Evolutionary conservation across 2,888 invertebrate species (phyloP).

Genomic region (Trissonchulus sp.): DNA sequence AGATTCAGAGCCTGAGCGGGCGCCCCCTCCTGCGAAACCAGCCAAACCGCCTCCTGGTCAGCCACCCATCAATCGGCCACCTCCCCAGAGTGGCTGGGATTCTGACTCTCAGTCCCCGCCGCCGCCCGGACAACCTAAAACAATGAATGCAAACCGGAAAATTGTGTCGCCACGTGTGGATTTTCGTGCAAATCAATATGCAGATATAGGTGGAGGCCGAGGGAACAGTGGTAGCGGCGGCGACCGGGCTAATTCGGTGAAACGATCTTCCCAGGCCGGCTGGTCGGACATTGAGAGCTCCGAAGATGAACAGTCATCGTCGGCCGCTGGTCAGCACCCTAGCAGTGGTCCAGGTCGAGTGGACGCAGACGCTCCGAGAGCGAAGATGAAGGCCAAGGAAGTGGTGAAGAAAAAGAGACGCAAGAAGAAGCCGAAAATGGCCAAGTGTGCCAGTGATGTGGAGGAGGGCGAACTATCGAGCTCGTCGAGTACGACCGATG

Average conservation of each 20-base stretch:
- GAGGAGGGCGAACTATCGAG: background rate
- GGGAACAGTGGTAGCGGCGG: no score
- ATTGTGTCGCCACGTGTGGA: background rate
- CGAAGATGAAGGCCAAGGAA: no score
- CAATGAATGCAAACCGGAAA: background rate
- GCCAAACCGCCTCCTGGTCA: background rate
- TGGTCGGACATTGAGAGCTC: background rate
- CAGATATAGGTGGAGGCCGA: no score
- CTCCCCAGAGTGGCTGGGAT: background rate
- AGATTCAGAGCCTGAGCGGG: background rate
- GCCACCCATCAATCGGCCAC: no score
- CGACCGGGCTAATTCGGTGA: background rate
- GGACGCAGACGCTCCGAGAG: no score
- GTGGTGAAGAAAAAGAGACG: no score
- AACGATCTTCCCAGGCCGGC: background rate
- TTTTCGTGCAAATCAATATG: no score
- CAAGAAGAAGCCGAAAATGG: background rate
- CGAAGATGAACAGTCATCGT: no score
- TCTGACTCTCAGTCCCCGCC: background rate
- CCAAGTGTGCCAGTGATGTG: conserved; percentile 4
- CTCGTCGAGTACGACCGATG: no score
- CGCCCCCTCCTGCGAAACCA: background rate
- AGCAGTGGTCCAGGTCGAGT: no score
- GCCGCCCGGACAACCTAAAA: background rate
- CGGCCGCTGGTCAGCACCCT: no score